Evolutionary conservation across 2,797 vertebrate genomes (phyloP).

Genomic region (Rhodeus uyekii): DNA sequence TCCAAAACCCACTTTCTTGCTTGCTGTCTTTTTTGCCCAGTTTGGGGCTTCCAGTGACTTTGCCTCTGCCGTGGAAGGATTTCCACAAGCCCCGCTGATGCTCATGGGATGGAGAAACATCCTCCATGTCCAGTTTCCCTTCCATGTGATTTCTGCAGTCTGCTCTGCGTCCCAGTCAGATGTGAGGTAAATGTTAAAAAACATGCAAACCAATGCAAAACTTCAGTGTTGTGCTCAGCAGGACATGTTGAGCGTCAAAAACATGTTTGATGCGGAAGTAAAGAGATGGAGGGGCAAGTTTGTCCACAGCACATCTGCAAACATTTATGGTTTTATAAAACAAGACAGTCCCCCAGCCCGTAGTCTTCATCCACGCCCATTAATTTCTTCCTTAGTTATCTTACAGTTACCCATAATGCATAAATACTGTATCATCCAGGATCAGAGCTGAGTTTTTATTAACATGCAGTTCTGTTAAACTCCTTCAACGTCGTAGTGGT

Average conservation of each 20-base stretch:
- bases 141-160: constrained; percentile 49
- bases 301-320: neutral
- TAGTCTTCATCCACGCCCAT: neutral
- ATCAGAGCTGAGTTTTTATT: neutral
- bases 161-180: neutral
- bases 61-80: constrained; percentile 80
- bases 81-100: constrained; percentile 82
- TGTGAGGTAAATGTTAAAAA: neutral
- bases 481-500: no score
- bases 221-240: neutral
- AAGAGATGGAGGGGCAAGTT: neutral
- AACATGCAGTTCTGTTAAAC: neutral
- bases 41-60: constrained; percentile 76
- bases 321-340: neutral
- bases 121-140: constrained; percentile 55
- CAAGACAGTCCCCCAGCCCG: neutral
- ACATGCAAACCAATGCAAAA: constrained; percentile 47
- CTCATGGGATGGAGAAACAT: constrained; percentile 54
- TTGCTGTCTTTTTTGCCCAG: constrained; percentile 67
- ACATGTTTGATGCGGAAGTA: constrained; percentile 32
- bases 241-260: neutral
- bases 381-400: neutral
- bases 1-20: constrained; percentile 72
- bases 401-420: neutral
- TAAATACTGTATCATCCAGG: no score